Percentiles rank a stretch among this genome's conserved stretches.
These are phyloP conservation scores for Pteronotus mesoamericanus DNA, from an alignment of 2,797 vertebrate genomes.

Conservation along the genomic window DNA sequence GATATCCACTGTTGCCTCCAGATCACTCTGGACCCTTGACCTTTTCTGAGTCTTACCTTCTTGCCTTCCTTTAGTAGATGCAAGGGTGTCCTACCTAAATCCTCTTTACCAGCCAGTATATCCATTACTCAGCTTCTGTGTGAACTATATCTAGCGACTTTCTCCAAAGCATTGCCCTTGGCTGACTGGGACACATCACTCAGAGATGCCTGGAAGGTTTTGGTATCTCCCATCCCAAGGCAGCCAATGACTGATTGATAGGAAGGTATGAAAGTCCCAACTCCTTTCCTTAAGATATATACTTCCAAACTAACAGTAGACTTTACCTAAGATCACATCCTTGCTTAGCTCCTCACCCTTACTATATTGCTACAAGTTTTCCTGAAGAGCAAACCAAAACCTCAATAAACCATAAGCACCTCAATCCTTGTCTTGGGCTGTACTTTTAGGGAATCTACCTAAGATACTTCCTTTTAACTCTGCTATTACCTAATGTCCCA, in stretches of 20 bases:
- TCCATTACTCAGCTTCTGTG: neutral
- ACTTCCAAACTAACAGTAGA: neutral
- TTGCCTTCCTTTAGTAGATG: neutral
- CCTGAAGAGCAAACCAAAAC: neutral
- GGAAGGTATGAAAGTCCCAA: neutral
- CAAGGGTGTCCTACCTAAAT: neutral
- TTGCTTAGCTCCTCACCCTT: neutral
- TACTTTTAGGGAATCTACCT: neutral
- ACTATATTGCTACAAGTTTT: neutral
- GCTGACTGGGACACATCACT: neutral
- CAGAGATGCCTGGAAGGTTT: neutral
- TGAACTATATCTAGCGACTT: neutral
- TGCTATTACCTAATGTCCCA: neutral
- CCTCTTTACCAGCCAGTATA: neutral
- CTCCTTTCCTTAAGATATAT: neutral
- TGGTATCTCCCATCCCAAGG: neutral
- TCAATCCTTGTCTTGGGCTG: neutral
- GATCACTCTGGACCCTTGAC: neutral
- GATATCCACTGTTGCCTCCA: neutral
- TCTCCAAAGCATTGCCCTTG: neutral
- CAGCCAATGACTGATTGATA: neutral
- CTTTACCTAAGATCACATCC: neutral
- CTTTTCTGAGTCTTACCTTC: neutral
- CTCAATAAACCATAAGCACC: neutral
- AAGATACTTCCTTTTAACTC: neutral